Evolutionary conservation across 2,797 vertebrate genomes (phyloP).

Genomic region (Tinamus major): DNA sequence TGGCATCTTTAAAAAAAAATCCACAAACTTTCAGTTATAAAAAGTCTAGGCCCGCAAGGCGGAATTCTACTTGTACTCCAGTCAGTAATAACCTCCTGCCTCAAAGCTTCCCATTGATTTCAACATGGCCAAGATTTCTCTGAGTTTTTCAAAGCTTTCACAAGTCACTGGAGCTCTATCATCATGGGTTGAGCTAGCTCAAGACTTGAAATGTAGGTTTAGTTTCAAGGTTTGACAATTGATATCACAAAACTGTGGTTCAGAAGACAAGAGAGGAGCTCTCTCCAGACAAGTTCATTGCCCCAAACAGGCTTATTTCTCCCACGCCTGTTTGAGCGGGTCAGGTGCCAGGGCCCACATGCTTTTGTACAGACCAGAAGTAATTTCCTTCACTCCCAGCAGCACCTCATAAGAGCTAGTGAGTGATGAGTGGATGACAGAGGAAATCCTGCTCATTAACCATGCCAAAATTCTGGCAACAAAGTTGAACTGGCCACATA

Average conservation of each 20-base stretch:
- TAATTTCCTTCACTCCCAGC: slow-evolving; percentile 34
- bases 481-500: not conserved
- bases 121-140: not conserved
- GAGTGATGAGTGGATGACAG: not conserved
- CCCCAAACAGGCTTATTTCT: rapidly evolving
- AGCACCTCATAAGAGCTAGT: not conserved
- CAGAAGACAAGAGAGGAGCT: not conserved
- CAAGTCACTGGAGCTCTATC: not conserved
- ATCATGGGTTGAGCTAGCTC: not conserved
- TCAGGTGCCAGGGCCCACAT: not conserved
- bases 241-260: not conserved
- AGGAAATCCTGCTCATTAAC: not conserved
- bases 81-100: not conserved
- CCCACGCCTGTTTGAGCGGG: rapidly evolving
- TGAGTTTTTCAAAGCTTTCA: not conserved
- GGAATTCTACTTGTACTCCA: not conserved
- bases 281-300: rapidly evolving
- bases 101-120: not conserved
- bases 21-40: not conserved
- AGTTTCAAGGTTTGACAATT: not conserved
- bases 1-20: not conserved
- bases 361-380: not conserved
- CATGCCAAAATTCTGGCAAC: slow-evolving; percentile 3
- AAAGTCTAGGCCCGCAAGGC: not conserved
- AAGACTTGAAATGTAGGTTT: not conserved